Evolutionary conservation across 2,113 vertebrate genomes (phyloP), one percentile per base, ranked within the genome.

Genomic region (Thymallus thymallus): DNA sequence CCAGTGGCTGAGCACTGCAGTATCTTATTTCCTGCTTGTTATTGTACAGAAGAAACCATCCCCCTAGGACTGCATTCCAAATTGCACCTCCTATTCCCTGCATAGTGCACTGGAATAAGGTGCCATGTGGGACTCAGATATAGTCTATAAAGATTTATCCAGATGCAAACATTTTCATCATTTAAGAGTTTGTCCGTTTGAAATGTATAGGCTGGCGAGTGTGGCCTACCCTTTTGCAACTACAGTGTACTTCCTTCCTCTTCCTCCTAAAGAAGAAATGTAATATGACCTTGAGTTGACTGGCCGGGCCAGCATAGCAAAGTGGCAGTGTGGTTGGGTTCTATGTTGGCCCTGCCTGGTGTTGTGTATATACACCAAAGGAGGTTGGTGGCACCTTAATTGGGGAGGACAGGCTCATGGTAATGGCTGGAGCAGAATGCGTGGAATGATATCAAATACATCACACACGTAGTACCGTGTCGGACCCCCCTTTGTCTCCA

Each of bases 11-110:
- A 9, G 30, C 35, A 41, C 67, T 1, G 41, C 67, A 26, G 26
- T 68, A 81, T 85, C 78, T 46, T 20, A 66, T 87, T 88, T 79
- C 82, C 74, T 66, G 65, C 48, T 68, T 85, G 77, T 88, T 84
- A 80, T 84, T 85, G 75, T 80, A 80, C 51, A 63, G 75, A 82
- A 73, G 74, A 66, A 79, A 35, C 73, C 76, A 70, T 41, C 35
- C 77, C 22, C 70, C 61, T 81, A 75, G 23, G 41, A 63, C 66
- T 73, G 74, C 35, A 41, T 41, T 41, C 35, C 35, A 41, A 41
- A 41, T 41, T 2, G 35, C 35, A 41, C 35, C n/a, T n/a, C 7
- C 35, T 41, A 41, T 41, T 41, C 7, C 7, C 35, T 41, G 9
- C 10, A 41, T 41, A 41, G 35, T 41, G 35, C 35, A 41, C 35